Percentiles rank a stretch among this genome's conserved stretches.
Evolutionary conservation across 2,797 vertebrate genomes (phyloP).

Genomic region (Typhlichthys subterraneus): DNA sequence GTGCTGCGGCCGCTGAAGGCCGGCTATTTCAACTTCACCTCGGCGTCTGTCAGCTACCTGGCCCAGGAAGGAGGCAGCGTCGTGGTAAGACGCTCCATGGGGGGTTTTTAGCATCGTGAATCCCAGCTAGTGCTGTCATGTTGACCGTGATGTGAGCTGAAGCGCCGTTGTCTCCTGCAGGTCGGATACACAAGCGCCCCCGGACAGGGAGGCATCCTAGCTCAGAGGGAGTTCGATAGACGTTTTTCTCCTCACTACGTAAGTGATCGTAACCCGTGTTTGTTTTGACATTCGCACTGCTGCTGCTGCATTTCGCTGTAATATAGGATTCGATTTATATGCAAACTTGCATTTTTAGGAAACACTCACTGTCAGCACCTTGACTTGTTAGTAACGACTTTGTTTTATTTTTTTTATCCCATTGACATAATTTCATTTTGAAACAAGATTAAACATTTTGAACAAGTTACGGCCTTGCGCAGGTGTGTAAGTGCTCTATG

Average conservation of each 20-base stretch:
- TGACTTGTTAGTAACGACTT: too few relatives aligned
- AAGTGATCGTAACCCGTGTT: conserved; percentile 54
- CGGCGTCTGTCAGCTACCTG: conserved; percentile 90
- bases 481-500: too few relatives aligned
- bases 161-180: conserved; percentile 57
- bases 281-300: background rate
- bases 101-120: background rate
- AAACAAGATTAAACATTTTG: too few relatives aligned
- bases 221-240: conserved; percentile 93
- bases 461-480: too few relatives aligned
- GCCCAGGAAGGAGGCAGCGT: conserved; percentile 92
- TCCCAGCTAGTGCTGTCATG: background rate
- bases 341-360: too few relatives aligned
- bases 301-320: background rate
- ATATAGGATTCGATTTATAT: too few relatives aligned
- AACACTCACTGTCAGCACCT: too few relatives aligned
- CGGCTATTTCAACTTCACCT: conserved; percentile 97
- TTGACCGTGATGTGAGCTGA: background rate
- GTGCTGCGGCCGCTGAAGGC: conserved; percentile 93
- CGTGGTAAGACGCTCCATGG: conserved; percentile 79
- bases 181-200: conserved; percentile 93
- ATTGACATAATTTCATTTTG: too few relatives aligned
- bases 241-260: conserved; percentile 97
- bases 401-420: too few relatives aligned
- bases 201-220: conserved; percentile 93